phyloP scores from a whole-genome alignment of 2,113 vertebrate genomes.

The Lynx canadensis region DNA sequence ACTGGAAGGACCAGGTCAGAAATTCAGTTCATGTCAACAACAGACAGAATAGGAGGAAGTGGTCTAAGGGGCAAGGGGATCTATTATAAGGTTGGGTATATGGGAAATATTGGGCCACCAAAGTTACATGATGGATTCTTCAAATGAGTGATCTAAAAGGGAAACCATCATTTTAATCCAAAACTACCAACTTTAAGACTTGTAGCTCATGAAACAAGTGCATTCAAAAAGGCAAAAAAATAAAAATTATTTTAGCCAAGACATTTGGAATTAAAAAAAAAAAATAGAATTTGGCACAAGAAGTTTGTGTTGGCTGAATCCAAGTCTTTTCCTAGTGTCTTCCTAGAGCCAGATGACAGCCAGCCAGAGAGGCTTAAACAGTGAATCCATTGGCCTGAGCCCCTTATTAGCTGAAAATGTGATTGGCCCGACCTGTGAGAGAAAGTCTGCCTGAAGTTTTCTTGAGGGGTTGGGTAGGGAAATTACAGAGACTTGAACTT shows the following conservation, averaged over 20 bases:
- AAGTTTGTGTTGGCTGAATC: background rate
- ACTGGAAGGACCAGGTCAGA: background rate
- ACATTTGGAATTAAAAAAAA: slow-evolving; percentile 5
- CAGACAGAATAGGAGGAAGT: background rate
- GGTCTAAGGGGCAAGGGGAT: background rate
- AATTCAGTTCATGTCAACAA: background rate
- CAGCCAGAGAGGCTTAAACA: background rate
- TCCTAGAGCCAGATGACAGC: background rate
- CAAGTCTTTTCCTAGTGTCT: background rate
- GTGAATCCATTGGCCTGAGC: background rate
- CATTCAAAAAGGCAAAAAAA: background rate
- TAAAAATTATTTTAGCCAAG: background rate
- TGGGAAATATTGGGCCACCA: background rate
- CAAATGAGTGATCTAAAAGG: background rate
- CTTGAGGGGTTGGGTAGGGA: background rate
- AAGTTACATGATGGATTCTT: background rate
- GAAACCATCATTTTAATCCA: background rate
- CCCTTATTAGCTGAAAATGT: background rate
- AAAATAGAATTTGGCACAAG: background rate
- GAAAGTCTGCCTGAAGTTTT: background rate
- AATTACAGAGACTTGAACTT: background rate
- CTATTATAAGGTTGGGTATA: background rate
- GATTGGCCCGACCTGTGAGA: background rate
- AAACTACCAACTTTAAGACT: background rate
- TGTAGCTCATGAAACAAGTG: background rate